Base-by-base conservation (phyloP, 1,140 invertebrate species). In the Drosophila eugracilis region DNA sequence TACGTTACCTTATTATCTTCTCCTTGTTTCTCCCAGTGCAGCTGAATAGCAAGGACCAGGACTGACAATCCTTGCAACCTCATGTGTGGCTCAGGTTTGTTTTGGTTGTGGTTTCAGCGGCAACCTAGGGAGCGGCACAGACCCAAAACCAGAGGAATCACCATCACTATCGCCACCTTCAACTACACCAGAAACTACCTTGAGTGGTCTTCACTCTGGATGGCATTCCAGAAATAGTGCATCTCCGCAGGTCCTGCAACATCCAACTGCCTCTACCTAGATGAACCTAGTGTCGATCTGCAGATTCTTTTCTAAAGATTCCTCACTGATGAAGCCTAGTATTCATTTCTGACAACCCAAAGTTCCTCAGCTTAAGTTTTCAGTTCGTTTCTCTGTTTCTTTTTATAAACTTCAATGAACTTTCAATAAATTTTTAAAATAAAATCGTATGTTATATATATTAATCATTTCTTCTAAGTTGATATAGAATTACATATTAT, bases 81-180 rank as follows among this genome's bases (percentile, higher is more conserved):
- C 17, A 9, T 74, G 37, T 37, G 37, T 34, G 53, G 28, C 50
- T 22, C 19, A 42, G 76, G 62, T 60, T 74, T 80, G 81, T 88
- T 86, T 86, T 77, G 83, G 52, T 83, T 86, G 81, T 44, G 81
- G 81, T 78, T 77, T 47, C 41, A 69, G 53, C 42, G 72, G 50
- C 47, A 66, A 26, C 53, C 52, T 34, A 10, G 24, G 50, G 52
- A 65, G 44, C 48, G 65, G 60, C 49, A 69, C 44, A 34, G 50
- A 60, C 58, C 42, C 37, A 62, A 59, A 49, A 59, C 69, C 53
- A 39, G 17, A n/a, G n/a, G n/a, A 21, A 52, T 42, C 30, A 73
- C 30, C 15, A 55, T 5, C 36, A 49, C 37, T 24, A 37, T 3
- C 15, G 39, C 49, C 26, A 12, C 37, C 47, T 21, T 42, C 22